Percentiles rank a stretch among this genome's conserved stretches.
phyloP scores from a whole-genome alignment of 2,797 vertebrate species.

The Austrolebias charrua region DNA sequence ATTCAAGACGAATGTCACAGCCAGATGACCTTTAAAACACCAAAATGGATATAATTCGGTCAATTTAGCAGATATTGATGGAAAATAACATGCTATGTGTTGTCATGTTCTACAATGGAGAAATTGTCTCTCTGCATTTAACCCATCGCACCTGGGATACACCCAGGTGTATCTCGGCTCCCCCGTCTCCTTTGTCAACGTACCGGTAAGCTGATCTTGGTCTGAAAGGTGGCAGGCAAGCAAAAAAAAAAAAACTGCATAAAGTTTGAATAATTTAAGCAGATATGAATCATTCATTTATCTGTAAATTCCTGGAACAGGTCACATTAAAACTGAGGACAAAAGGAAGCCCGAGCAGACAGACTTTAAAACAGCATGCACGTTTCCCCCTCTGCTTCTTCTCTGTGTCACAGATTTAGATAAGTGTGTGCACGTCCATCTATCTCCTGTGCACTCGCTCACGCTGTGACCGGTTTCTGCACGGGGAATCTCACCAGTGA shows the following conservation, averaged over 20 bases:
- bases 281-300: constrained; percentile 37
- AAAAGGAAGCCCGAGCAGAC: neutral
- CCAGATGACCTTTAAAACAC: no score
- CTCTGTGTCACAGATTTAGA: constrained; percentile 32
- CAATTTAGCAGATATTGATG: no score
- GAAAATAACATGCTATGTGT: no score
- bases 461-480: constrained; percentile 20
- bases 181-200: no score
- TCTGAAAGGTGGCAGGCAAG: neutral
- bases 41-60: no score
- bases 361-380: neutral
- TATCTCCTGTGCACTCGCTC: neutral
- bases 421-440: constrained; percentile 1
- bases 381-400: constrained; percentile 10
- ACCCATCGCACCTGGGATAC: no score
- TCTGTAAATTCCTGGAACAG: constrained; percentile 38
- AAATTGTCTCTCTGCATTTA: no score
- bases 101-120: no score
- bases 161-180: no score
- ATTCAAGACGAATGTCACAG: no score
- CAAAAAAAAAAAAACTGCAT: neutral
- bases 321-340: constrained; percentile 5
- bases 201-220: no score
- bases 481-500: constrained; percentile 36
- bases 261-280: constrained; percentile 41